Percentiles rank a stretch among this genome's conserved stretches.
phyloP scores from a whole-genome alignment of 2,113 vertebrate genomes.

The Cyanistes caeruleus region DNA sequence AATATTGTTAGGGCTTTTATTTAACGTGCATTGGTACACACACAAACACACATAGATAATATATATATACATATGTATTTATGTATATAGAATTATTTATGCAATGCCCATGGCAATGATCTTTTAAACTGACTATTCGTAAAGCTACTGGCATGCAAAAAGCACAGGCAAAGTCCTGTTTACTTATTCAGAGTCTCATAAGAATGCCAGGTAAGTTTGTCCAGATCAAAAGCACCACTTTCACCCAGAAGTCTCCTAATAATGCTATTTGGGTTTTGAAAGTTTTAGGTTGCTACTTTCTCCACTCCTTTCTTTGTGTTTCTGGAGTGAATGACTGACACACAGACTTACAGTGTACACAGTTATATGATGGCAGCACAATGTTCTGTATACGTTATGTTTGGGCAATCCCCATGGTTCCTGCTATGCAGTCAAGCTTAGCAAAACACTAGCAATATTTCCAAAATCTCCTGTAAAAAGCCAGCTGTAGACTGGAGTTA shows the following conservation, averaged over 20 bases:
- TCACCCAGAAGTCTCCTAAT: background rate
- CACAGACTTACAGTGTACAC: background rate
- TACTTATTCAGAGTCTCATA: background rate
- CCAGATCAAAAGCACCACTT: background rate
- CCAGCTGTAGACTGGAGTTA: background rate
- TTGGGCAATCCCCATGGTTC: background rate
- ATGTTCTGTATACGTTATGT: background rate
- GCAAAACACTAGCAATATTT: background rate
- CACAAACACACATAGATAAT: background rate
- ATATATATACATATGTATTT: slow-evolving; percentile 34
- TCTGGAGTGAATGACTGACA: background rate
- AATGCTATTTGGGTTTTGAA: background rate
- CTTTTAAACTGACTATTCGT: slow-evolving; percentile 55
- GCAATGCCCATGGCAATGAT: slow-evolving; percentile 15
- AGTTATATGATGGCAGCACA: background rate
- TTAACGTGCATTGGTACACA: background rate
- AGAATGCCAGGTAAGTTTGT: background rate
- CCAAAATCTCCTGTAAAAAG: background rate
- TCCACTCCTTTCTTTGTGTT: background rate
- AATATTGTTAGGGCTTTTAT: background rate
- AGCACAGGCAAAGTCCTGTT: background rate
- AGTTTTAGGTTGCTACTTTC: background rate
- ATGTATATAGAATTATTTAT: slow-evolving; percentile 48
- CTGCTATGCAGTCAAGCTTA: slow-evolving; percentile 1
- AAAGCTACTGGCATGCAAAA: slow-evolving; percentile 8